Base-by-base conservation (phyloP, 2,113 vertebrate genomes). In the Columba livia region DNA sequence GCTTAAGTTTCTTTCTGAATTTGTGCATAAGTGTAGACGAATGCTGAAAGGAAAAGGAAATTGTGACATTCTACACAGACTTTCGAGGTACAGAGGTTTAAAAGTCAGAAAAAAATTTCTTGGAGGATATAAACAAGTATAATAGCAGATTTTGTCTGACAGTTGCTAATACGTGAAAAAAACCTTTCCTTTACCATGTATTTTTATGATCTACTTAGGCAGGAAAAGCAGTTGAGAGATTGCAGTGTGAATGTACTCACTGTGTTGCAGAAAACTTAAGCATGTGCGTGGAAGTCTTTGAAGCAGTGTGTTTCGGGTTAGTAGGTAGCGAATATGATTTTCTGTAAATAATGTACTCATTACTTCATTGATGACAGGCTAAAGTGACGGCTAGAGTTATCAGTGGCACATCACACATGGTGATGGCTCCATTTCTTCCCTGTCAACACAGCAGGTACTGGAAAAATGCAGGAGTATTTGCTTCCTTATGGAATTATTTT, bases 61-160 rank as follows among this genome's bases (percentile, higher is more conserved):
- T 75, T 71, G 20, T 85, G 72, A 71, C 51, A 26, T 78, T 82
- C 51, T 61, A 8, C 48, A 60, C 2, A 2, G 57, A 61, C 72
- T 92, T 94, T 75, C 12, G 4, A 95, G 56, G 69, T 80, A 67
- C 60, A 74, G 75, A 57, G 6, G 28, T 90, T 86, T 93, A 32
- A 79, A 91, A 94, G 34, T 71, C 32, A 83, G 62, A 56, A 92
- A 31, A 77, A 69, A 62, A 2, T 2, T 26, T 91, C 31, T 88
- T 91, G 40, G 83, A 90, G 69, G 16, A 2, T 65, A 72, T 90
- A 89, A 94, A 70, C 29, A 85, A 88, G 47, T 85, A 36, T 77
- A 95, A 73, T 66, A 91, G 34, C 60, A 91, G 92, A 90, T 93
- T 91, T 94, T 93, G 21, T 84, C 65, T 95, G 75, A 74, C 81